Conservation (phyloP, 2,888 invertebrate genomes). For the Corythucha ciliata region DNA sequence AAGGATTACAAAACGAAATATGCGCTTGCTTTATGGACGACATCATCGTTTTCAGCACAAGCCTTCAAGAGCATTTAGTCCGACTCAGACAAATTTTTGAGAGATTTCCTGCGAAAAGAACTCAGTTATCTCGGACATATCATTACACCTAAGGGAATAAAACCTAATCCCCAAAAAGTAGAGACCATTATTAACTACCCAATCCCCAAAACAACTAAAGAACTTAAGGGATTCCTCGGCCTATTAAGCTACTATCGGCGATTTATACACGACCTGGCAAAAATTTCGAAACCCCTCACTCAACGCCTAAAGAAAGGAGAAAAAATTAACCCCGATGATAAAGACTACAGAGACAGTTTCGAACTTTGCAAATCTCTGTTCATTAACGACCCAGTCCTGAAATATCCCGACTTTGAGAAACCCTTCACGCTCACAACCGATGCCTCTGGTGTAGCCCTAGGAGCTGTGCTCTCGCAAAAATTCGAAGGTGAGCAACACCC, state of each 20-base stretch:
- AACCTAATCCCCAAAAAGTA: slow-evolving; percentile 4
- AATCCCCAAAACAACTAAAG: slow-evolving; percentile 7
- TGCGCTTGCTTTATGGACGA: slow-evolving; percentile 12
- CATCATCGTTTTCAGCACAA: slow-evolving; percentile 6
- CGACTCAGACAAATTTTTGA: slow-evolving; percentile 9
- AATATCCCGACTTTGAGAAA: slow-evolving; percentile 37
- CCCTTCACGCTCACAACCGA: slow-evolving; percentile 38
- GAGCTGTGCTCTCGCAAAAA: slow-evolving; percentile 37
- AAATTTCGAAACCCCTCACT: slow-evolving; percentile 34
- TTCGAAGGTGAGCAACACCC: slow-evolving; percentile 38
- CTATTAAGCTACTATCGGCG: slow-evolving; percentile 36
- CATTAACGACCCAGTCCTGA: slow-evolving; percentile 16
- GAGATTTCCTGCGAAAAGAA: slow-evolving; percentile 12
- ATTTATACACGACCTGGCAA: slow-evolving; percentile 34
- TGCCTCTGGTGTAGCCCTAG: slow-evolving; percentile 37
- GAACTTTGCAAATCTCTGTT: slow-evolving; percentile 16
- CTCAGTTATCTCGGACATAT: slow-evolving; percentile 17
- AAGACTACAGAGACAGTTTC: slow-evolving; percentile 6
- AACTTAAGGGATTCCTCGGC: slow-evolving; percentile 34
- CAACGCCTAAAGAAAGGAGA: slow-evolving; percentile 32
- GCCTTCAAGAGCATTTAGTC: slow-evolving; percentile 8
- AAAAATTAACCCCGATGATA: slow-evolving; percentile 11
- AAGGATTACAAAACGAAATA: not conserved
- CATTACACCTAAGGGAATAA: slow-evolving; percentile 6
- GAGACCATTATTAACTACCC: slow-evolving; percentile 13